Conservation (phyloP, 2,113 vertebrate genomes). For the Nycticryphes semicollaris region DNA sequence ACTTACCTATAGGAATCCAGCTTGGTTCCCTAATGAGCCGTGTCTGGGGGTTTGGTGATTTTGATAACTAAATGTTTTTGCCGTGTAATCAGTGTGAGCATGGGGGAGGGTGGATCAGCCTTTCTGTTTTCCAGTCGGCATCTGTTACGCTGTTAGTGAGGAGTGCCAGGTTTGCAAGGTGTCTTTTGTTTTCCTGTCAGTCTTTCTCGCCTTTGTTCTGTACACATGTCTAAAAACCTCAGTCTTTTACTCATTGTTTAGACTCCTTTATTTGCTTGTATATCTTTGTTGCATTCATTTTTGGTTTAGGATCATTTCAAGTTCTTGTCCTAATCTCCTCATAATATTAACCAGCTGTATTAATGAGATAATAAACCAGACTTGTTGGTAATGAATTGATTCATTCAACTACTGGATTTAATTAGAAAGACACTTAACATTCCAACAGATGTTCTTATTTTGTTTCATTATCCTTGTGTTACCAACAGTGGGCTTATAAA, state of each 20-base stretch:
- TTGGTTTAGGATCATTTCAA: conserved; percentile 33
- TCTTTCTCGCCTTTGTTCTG: conserved; percentile 21
- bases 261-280: neutral
- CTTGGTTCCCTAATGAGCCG: neutral
- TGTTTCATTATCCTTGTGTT: conserved; percentile 65
- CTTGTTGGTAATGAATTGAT: conserved; percentile 70
- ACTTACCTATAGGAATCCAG: neutral
- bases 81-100: neutral
- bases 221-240: neutral
- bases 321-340: conserved; percentile 45
- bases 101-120: neutral
- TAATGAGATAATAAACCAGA: conserved; percentile 71
- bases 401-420: conserved; percentile 73
- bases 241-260: conserved; percentile 9
- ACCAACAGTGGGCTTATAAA: conserved; percentile 42
- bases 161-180: conserved; percentile 6
- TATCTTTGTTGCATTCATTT: conserved; percentile 12
- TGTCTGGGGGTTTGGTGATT: neutral
- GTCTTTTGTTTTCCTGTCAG: conserved; percentile 26
- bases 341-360: conserved; percentile 68
- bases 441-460: conserved; percentile 72
- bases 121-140: neutral
- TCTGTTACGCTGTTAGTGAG: neutral
- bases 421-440: conserved; percentile 73
- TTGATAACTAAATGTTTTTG: neutral